phyloP scores from a whole-genome alignment of 2,113 vertebrate species.

The Calyptommatus sinebrachiatus region DNA sequence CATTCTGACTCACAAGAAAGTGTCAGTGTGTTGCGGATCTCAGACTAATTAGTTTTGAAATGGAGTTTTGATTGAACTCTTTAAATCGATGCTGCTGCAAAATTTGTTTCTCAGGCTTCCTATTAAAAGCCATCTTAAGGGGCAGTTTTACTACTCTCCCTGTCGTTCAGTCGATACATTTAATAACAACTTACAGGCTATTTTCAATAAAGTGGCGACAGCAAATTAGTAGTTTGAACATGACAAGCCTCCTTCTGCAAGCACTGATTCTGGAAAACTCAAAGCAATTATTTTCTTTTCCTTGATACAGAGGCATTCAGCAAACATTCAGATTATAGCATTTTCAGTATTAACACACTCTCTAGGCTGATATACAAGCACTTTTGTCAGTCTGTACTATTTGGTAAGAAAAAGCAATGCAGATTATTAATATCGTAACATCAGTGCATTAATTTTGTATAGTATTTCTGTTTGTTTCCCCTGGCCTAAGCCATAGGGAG shows the following conservation, averaged over 20 bases:
- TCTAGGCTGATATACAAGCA: slow-evolving; percentile 68
- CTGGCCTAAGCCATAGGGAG: slow-evolving; percentile 26
- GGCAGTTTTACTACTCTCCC: slow-evolving; percentile 87
- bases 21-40: slow-evolving; percentile 91
- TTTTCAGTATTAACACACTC: slow-evolving; percentile 68
- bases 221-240: slow-evolving; percentile 87
- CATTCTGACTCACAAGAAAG: slow-evolving; percentile 77
- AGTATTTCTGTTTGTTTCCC: slow-evolving; percentile 54
- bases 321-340: slow-evolving; percentile 75
- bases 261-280: slow-evolving; percentile 79
- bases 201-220: slow-evolving; percentile 87
- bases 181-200: slow-evolving; percentile 89
- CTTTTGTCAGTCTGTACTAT: slow-evolving; percentile 73
- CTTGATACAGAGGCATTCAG: slow-evolving; percentile 70
- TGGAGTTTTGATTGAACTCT: slow-evolving; percentile 99
- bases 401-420: slow-evolving; percentile 68
- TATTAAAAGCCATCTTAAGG: slow-evolving; percentile 91
- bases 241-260: slow-evolving; percentile 83
- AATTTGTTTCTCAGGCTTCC: slow-evolving; percentile 95
- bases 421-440: slow-evolving; percentile 74
- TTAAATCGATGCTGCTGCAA: slow-evolving; percentile 97
- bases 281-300: slow-evolving; percentile 78
- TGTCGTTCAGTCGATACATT: slow-evolving; percentile 89
- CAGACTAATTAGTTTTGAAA: slow-evolving; percentile 99
- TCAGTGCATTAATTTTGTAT: slow-evolving; percentile 68